Conservation (phyloP, 2,113 vertebrate species). For the Athene noctua region DNA sequence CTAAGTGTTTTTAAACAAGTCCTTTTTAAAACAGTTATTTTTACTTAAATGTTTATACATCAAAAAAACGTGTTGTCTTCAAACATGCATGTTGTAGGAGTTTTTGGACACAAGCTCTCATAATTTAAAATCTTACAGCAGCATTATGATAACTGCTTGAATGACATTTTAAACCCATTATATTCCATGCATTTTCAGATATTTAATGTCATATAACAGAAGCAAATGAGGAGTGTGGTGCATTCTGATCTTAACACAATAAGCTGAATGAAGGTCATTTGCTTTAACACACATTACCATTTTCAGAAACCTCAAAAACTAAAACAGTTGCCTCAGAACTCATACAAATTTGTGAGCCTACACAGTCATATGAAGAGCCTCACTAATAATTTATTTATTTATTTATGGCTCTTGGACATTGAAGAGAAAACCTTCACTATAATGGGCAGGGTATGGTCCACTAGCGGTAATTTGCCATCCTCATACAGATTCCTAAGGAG, state of each 20-base stretch:
- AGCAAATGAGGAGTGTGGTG: not conserved
- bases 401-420: not conserved
- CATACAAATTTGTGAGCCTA: not conserved
- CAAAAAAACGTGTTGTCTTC: not conserved
- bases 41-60: conserved; percentile 18
- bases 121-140: not conserved
- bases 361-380: not conserved
- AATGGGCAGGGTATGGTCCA: not conserved
- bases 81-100: not conserved
- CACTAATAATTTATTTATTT: not conserved
- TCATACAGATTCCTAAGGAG: not conserved
- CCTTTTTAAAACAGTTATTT: not conserved
- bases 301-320: not conserved
- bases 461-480: not conserved
- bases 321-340: not conserved
- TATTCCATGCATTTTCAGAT: not conserved
- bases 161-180: not conserved
- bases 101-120: not conserved
- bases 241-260: not conserved
- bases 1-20: not conserved
- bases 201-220: not conserved
- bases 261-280: not conserved
- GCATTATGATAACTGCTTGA: not conserved
- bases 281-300: not conserved
- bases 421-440: not conserved